Evolutionary conservation across 1,140 invertebrate genomes (phyloP).

Genomic region (Holotrichia oblita): DNA sequence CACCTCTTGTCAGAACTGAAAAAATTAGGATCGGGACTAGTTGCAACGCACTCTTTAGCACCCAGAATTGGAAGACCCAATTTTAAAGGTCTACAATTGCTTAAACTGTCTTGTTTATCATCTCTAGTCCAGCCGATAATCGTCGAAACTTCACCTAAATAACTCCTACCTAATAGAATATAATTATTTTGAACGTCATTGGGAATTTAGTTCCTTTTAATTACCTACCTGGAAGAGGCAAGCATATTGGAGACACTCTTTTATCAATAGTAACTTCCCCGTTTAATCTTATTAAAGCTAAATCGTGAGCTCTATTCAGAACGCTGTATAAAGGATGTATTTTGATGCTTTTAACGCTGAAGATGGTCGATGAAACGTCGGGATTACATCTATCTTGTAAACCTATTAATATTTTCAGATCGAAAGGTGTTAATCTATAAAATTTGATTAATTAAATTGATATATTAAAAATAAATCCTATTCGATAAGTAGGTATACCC

Average conservation of each 20-base stretch:
- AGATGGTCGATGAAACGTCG: constrained; percentile 30
- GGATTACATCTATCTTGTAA: background rate
- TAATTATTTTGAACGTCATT: too few species aligned
- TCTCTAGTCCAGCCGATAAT: background rate
- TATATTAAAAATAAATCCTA: too few species aligned
- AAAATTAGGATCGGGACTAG: background rate
- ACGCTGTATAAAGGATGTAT: constrained; percentile 17
- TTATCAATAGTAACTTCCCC: constrained; percentile 21
- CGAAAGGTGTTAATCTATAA: constrained; percentile 19
- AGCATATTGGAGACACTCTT: constrained; percentile 9
- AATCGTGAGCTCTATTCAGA: constrained; percentile 14
- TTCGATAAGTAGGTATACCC: too few species aligned
- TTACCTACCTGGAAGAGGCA: background rate
- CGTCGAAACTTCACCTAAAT: background rate
- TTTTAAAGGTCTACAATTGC: constrained; percentile 4
- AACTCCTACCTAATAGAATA: constrained; percentile 7
- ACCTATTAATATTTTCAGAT: background rate
- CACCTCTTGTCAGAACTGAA: constrained; percentile 23
- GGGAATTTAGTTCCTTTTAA: too few species aligned
- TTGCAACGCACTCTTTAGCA: background rate
- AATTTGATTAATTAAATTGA: too few species aligned
- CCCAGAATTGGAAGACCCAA: constrained; percentile 25
- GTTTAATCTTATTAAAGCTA: background rate
- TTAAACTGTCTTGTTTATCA: background rate
- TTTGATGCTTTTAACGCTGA: background rate